These are phyloP conservation scores for Arge pagana DNA, from an alignment of 2,888 invertebrate genomes.

Conservation along the genomic window DNA sequence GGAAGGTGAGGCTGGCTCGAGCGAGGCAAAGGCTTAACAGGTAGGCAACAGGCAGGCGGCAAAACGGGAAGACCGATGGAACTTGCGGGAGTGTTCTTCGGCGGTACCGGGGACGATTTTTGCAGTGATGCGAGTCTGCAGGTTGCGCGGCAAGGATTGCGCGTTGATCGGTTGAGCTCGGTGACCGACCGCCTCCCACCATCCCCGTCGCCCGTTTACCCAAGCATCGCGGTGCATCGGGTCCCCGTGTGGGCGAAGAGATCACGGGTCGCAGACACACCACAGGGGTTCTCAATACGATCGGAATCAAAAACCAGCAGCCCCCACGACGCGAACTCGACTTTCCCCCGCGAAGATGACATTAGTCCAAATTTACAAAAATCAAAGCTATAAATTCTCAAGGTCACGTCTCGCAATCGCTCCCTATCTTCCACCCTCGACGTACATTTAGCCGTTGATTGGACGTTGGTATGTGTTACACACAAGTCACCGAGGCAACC, in stretches of 20 bases:
- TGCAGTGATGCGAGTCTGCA: constrained; percentile 50
- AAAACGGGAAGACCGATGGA: constrained; percentile 22
- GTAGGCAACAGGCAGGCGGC: background rate
- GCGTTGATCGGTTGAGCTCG: constrained; percentile 41
- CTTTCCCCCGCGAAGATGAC: no score
- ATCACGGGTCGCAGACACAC: constrained; percentile 55
- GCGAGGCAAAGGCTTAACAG: background rate
- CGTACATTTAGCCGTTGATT: no score
- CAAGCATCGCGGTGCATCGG: constrained; percentile 37
- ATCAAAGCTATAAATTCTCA: no score
- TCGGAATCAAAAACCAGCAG: no score
- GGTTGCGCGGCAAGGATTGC: constrained; percentile 49
- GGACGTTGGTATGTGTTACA: no score
- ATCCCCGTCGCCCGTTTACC: constrained; percentile 29
- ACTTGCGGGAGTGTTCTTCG: constrained; percentile 37
- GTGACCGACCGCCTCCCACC: constrained; percentile 43
- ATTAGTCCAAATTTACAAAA: no score
- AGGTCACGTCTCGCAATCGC: no score
- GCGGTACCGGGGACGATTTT: constrained; percentile 42
- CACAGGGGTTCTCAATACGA: constrained; percentile 46
- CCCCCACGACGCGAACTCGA: no score
- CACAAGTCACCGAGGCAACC: no score
- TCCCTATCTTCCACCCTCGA: no score
- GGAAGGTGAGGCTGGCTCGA: no score
- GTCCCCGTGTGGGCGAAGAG: constrained; percentile 55